Evolutionary conservation across 2,797 vertebrate genomes (phyloP).

Genomic region (Crax fasciolata): DNA sequence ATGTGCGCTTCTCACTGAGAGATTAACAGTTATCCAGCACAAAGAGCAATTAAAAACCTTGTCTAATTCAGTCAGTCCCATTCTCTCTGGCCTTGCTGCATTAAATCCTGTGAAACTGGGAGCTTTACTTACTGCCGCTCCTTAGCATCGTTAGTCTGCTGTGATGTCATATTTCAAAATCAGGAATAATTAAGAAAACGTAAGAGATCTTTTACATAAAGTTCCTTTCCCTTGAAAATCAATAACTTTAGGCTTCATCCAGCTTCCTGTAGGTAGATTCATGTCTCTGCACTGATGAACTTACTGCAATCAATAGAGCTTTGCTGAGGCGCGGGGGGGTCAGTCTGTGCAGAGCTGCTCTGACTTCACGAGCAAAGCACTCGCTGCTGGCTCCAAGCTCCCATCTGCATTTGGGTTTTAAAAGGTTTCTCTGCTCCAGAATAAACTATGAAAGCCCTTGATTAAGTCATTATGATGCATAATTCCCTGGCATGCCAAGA

Average conservation of each 20-base stretch:
- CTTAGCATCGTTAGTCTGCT: neutral
- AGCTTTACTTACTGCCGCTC: neutral
- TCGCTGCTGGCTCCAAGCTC: neutral
- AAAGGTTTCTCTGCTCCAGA: slow-evolving; percentile 42
- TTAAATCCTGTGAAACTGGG: neutral
- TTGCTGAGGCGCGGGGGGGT: slow-evolving; percentile 33
- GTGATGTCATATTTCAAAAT: slow-evolving; percentile 26
- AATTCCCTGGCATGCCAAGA: slow-evolving; percentile 58
- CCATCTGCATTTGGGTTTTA: slow-evolving; percentile 26
- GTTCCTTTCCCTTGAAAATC: slow-evolving; percentile 43
- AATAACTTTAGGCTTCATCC: slow-evolving; percentile 41
- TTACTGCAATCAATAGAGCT: slow-evolving; percentile 65
- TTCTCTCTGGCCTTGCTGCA: slow-evolving; percentile 15
- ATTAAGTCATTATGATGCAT: slow-evolving; percentile 58
- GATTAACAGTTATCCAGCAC: slow-evolving; percentile 63
- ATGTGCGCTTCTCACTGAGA: slow-evolving; percentile 8
- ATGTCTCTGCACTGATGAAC: slow-evolving; percentile 57
- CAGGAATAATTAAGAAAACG: slow-evolving; percentile 43
- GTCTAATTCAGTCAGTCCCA: neutral
- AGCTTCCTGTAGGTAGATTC: slow-evolving; percentile 43
- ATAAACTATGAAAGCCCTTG: slow-evolving; percentile 48
- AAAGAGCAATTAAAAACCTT: slow-evolving; percentile 57
- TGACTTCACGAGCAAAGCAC: slow-evolving; percentile 63
- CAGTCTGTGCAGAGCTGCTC: slow-evolving; percentile 40
- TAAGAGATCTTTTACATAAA: slow-evolving; percentile 49